Evolutionary conservation across 2,888 invertebrate genomes (phyloP).

Genomic region (Heliconius ismenius): DNA sequence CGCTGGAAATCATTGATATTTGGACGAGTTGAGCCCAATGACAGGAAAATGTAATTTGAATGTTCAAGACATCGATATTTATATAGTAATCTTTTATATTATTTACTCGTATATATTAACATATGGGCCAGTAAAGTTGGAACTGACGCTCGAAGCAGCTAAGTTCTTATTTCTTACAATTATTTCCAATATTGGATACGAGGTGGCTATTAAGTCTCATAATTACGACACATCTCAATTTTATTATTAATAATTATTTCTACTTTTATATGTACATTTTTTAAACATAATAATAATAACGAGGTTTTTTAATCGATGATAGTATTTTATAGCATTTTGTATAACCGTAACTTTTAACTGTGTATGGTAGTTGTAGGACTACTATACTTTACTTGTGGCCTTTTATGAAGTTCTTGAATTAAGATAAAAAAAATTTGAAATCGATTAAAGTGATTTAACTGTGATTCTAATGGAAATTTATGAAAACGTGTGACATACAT

Average conservation of each 20-base stretch:
- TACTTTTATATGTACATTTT: background rate
- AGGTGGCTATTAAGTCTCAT: slow-evolving; percentile 2
- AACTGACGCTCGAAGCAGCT: background rate
- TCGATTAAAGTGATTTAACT: background rate
- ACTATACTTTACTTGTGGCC: background rate
- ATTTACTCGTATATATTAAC: background rate
- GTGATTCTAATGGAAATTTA: background rate
- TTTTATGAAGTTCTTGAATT: slow-evolving; percentile 2
- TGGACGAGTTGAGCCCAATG: slow-evolving; percentile 36
- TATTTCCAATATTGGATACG: background rate
- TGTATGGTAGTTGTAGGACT: background rate
- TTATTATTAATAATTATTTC: slow-evolving; percentile 8
- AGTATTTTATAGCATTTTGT: slow-evolving; percentile 23
- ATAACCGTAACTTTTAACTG: background rate
- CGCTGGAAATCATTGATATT: slow-evolving; percentile 51
- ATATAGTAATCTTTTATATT: background rate
- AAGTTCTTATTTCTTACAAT: background rate
- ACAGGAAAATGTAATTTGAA: slow-evolving; percentile 28
- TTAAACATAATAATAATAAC: background rate
- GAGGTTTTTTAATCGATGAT: slow-evolving; percentile 2
- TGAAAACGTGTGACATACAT: background rate
- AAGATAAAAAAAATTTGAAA: background rate
- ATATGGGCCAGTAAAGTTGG: slow-evolving; percentile 16
- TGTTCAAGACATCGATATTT: background rate
- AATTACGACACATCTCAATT: background rate